Base-by-base conservation (phyloP, 2,888 invertebrate genomes). In the Perdita meconis region DNA sequence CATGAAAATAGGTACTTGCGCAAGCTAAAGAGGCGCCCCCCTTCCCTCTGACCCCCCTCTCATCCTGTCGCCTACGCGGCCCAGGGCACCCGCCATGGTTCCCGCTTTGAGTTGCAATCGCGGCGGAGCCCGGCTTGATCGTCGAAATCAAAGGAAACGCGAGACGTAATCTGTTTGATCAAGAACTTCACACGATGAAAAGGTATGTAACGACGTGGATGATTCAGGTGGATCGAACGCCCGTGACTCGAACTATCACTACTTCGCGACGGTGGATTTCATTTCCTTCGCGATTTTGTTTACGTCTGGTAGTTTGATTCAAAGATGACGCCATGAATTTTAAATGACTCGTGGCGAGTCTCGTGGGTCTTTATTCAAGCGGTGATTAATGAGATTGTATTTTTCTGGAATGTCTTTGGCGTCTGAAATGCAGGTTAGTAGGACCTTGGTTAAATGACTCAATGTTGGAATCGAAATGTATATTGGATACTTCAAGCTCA, bases 1-100 rank as follows among this genome's bases (percentile, higher is more conserved):
- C 79, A 60, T 82, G 79, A 82, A 85, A 87, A 87, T 83, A n/a
- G n/a, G n/a, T n/a, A 64, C 75, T 85, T 63, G 84, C 75, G 71
- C 66, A 19, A 66, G 60, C 56, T 65, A 66, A 71, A 80, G 67
- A 64, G 74, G 36, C 63, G 61, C 55, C 36, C 30, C 42, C 40
- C 61, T 51, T 12, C 22, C 50, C 26, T 38, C 42, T 8, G 12
- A 19, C 12, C 26, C 8, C 38, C 22, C 16, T 13, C 1, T n/a
- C 40, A n/a, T 63, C 42, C 44, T 16, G 34, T 6, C n/a, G 50
- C 12, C 24, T 30, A 47, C 64, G 59, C 64, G 6, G 6, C 6
- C 63, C 51, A 22, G 38, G 51, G n/a, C 30, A 2, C 6, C 30
- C 6, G 30, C 30, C 30, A 30, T 6, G 30, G 51, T 57, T 50